A percentile compares a stretch with the other conserved stretches of the same genome.
These are phyloP conservation scores for Craniophora ligustri DNA, from an alignment of 2,888 invertebrate species.

Conservation along the genomic window DNA sequence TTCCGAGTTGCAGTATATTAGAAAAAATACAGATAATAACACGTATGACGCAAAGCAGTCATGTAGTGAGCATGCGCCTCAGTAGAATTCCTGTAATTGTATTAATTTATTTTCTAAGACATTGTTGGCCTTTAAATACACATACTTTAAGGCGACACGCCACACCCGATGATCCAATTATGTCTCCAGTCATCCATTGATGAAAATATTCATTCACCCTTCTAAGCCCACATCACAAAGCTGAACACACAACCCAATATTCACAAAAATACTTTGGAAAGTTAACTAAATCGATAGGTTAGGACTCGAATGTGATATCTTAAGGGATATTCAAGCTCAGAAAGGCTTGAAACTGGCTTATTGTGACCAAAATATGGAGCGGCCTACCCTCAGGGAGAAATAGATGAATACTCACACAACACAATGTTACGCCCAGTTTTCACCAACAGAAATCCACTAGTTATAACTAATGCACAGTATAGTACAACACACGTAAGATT, in stretches of 20 bases:
- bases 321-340: conserved; percentile 2
- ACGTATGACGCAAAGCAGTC: conserved; percentile 70
- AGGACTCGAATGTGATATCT: neutral
- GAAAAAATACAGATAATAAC: conserved; percentile 57
- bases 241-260: conserved; percentile 10
- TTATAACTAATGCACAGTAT: conserved; percentile 62
- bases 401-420: conserved; percentile 77
- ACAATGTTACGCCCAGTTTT: conserved; percentile 53
- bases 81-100: conserved; percentile 59
- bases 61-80: conserved; percentile 66
- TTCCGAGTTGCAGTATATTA: conserved; percentile 39
- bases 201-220: conserved; percentile 31
- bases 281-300: neutral
- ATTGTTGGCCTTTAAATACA: conserved; percentile 39
- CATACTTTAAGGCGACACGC: conserved; percentile 7
- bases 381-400: conserved; percentile 52
- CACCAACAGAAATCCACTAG: conserved; percentile 62
- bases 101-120: conserved; percentile 63
- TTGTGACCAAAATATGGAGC: conserved; percentile 49
- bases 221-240: conserved; percentile 1
- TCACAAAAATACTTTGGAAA: conserved; percentile 6
- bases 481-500: conserved; percentile 57
- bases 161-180: conserved; percentile 25
- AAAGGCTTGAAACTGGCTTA: conserved; percentile 29
- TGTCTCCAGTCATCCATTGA: conserved; percentile 33